Percentiles rank a stretch among this genome's conserved stretches.
phyloP scores from a whole-genome alignment of 2,888 invertebrate species.

The Scrobipalpa atriplicella region DNA sequence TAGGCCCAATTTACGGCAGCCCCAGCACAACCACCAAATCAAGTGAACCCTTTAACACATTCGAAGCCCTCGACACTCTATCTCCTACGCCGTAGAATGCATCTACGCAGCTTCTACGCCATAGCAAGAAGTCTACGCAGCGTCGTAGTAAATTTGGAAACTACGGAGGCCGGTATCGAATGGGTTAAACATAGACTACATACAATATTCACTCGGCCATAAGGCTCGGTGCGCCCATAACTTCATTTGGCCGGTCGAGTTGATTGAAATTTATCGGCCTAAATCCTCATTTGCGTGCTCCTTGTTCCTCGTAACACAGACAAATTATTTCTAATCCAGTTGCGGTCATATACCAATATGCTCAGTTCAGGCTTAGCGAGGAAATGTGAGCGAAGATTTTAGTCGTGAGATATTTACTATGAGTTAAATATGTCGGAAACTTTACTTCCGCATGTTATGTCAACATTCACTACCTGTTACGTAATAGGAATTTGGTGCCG shows the following conservation, averaged over 20 bases:
- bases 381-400: neutral
- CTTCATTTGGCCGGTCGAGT: constrained; percentile 28
- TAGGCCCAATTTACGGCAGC: neutral
- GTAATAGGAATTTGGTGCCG: neutral
- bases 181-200: constrained; percentile 16
- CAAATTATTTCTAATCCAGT: constrained; percentile 33
- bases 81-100: neutral
- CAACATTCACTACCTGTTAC: constrained; percentile 9
- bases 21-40: neutral
- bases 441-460: neutral
- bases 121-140: neutral
- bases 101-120: neutral
- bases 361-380: constrained; percentile 10
- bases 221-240: constrained; percentile 27
- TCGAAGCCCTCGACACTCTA: neutral
- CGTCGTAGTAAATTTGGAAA: neutral
- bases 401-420: constrained; percentile 1
- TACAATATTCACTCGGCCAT: constrained; percentile 27
- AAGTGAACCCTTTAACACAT: constrained; percentile 17
- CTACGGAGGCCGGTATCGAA: neutral
- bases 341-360: constrained; percentile 29
- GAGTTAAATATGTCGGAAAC: neutral
- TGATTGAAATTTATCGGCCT: constrained; percentile 34
- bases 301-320: constrained; percentile 25
- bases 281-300: constrained; percentile 32